These are phyloP conservation scores for Nomada ruficornis DNA, from an alignment of 2,888 invertebrate species.

Conservation along the genomic window DNA sequence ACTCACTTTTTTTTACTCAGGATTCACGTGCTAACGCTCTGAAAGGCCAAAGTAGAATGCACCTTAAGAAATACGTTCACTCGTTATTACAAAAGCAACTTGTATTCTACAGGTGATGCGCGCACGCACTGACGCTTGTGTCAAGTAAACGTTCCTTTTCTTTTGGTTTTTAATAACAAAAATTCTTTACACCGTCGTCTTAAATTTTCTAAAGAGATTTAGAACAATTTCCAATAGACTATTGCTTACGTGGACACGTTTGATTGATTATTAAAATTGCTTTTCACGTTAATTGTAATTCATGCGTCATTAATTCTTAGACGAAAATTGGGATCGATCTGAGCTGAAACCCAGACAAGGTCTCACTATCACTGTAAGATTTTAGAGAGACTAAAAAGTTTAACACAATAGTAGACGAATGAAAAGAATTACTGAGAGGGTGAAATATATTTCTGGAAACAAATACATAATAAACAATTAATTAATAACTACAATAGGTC, in stretches of 20 bases:
- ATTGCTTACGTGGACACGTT: neutral
- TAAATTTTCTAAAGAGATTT: neutral
- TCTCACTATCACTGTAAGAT: too few species aligned
- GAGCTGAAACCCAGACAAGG: too few species aligned
- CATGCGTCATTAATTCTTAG: neutral
- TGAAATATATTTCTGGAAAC: too few species aligned
- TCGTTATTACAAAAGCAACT: slow-evolving; percentile 19
- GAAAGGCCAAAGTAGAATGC: slow-evolving; percentile 24
- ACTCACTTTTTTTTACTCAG: slow-evolving; percentile 44
- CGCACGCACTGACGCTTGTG: neutral
- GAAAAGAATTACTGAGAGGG: too few species aligned
- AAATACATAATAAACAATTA: too few species aligned
- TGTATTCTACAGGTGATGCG: neutral
- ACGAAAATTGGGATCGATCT: too few species aligned
- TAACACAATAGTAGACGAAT: too few species aligned
- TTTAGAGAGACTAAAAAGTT: too few species aligned
- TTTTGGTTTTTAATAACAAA: neutral
- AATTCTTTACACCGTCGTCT: neutral
- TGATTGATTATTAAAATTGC: neutral
- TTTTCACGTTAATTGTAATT: neutral
- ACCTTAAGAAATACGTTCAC: slow-evolving; percentile 27
- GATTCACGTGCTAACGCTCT: slow-evolving; percentile 33
- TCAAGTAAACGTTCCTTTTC: neutral
- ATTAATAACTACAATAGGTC: too few species aligned
- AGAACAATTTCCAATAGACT: neutral